A percentile compares a stretch with the other conserved stretches of the same genome.
phyloP scores from a whole-genome alignment of 2,113 vertebrate species.

The Cyphomyrus discorhynchus region DNA sequence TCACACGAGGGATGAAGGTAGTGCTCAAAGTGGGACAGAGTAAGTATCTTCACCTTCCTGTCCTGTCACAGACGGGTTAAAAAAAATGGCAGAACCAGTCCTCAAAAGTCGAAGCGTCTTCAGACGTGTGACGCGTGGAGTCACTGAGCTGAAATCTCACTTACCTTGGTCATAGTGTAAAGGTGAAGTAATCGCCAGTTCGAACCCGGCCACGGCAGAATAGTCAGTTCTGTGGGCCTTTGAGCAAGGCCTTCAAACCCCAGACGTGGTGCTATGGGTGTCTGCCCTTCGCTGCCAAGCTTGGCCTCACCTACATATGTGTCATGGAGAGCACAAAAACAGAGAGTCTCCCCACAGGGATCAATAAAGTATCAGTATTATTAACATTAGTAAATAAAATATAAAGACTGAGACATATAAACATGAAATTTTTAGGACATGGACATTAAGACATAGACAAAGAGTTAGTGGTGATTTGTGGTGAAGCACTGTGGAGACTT shows the following conservation, averaged over 20 bases:
- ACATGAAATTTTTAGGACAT: too few species aligned
- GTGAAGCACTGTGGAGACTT: background rate
- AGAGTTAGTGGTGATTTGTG: background rate
- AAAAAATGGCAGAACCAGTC: background rate
- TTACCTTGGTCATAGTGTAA: background rate
- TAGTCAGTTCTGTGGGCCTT: background rate
- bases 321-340: background rate
- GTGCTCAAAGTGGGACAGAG: slow-evolving; percentile 69
- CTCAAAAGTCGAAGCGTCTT: background rate
- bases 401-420: background rate
- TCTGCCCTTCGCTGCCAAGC: background rate
- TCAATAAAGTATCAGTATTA: background rate
- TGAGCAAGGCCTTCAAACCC: background rate
- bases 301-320: background rate
- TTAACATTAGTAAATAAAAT: background rate
- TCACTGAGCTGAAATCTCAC: background rate
- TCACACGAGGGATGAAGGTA: slow-evolving; percentile 68
- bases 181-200: background rate
- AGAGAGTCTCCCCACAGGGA: background rate
- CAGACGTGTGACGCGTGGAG: background rate
- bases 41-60: slow-evolving; percentile 43
- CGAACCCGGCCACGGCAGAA: background rate
- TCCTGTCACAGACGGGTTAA: background rate
- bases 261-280: background rate
- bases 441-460: background rate